A percentile compares a stretch with the other conserved stretches of the same genome.
phyloP scores from a whole-genome alignment of 2,888 invertebrate genomes.

The Melanargia galathea region DNA sequence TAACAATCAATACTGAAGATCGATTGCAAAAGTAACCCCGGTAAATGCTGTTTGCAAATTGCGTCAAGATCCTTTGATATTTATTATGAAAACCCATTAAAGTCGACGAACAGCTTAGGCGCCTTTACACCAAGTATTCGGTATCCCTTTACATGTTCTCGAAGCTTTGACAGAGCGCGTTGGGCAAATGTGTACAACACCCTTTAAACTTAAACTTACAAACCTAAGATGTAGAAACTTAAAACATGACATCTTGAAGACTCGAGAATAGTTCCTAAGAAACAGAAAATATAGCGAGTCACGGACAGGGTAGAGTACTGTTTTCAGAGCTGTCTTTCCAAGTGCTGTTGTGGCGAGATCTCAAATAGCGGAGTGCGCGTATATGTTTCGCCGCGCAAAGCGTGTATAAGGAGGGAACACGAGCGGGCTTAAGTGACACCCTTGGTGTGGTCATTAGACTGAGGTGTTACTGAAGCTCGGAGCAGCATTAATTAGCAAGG shows the following conservation, averaged over 20 bases:
- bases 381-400: constrained; percentile 33
- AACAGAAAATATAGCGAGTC: neutral
- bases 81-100: too few species aligned
- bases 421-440: constrained; percentile 39
- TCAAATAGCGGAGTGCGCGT: constrained; percentile 29
- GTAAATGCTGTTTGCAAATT: too few species aligned
- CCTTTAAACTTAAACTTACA: too few species aligned
- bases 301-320: neutral
- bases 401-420: constrained; percentile 42
- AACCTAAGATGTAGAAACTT: neutral
- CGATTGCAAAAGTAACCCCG: too few species aligned
- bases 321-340: constrained; percentile 30
- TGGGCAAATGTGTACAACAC: too few species aligned
- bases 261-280: constrained; percentile 2
- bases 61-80: too few species aligned
- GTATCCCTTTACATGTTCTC: too few species aligned
- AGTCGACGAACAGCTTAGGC: too few species aligned
- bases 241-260: neutral
- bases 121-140: too few species aligned
- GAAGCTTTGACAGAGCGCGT: too few species aligned
- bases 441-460: constrained; percentile 54
- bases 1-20: too few species aligned
- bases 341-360: constrained; percentile 32
- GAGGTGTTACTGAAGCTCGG: constrained; percentile 40
- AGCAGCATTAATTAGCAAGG: too few species aligned